Evolutionary conservation across 2,113 vertebrate genomes (phyloP).

Genomic region (Lasiurus cinereus): DNA sequence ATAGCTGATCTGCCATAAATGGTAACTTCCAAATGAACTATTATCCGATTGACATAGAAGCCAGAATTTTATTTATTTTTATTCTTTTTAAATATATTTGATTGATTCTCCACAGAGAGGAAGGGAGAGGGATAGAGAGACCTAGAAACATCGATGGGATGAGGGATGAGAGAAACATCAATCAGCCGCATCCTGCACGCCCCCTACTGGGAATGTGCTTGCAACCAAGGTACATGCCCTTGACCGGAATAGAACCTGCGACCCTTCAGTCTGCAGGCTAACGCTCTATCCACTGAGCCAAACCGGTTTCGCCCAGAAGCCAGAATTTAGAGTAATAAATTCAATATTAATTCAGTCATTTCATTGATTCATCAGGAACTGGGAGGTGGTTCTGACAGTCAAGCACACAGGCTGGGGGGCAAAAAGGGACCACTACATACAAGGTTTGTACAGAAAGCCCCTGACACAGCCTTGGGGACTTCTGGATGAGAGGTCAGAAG

Average conservation of each 20-base stretch:
- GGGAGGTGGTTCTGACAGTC: background rate
- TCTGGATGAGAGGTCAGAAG: background rate
- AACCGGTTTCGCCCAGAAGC: background rate
- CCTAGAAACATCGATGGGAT: no score
- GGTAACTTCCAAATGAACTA: slow-evolving; percentile 46
- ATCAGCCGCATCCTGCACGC: no score
- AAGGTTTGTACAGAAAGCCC: background rate
- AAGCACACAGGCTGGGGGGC: background rate
- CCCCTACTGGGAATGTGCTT: no score
- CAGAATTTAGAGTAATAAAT: slow-evolving; percentile 31
- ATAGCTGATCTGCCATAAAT: slow-evolving; percentile 50
- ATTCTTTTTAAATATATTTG: no score
- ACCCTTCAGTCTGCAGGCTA: no score
- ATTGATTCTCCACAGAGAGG: no score
- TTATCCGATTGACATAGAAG: slow-evolving; percentile 23
- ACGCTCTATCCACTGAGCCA: no score
- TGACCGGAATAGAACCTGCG: no score
- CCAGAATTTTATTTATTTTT: no score
- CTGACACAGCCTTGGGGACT: background rate
- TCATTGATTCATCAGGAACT: background rate
- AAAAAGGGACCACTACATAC: background rate
- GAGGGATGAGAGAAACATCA: no score
- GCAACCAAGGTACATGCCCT: no score
- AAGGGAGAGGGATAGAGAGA: no score
- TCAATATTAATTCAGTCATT: slow-evolving; percentile 50